phyloP scores from a whole-genome alignment of 2,888 invertebrate species.

The Zygogramma bicolorata region DNA sequence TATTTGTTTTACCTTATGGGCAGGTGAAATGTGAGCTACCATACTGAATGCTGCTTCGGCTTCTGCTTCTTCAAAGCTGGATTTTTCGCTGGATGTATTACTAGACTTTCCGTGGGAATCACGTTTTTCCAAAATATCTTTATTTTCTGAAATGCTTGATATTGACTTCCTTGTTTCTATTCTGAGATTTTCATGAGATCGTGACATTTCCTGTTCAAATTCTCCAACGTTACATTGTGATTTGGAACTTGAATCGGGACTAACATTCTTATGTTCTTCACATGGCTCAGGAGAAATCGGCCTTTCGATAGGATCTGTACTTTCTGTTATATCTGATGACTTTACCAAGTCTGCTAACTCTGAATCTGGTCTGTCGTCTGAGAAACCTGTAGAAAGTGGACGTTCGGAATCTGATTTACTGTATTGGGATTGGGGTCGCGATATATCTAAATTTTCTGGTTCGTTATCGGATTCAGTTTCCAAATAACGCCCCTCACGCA shows the following conservation, averaged over 20 bases:
- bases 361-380: slow-evolving; percentile 63
- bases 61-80: slow-evolving; percentile 68
- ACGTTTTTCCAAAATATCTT: slow-evolving; percentile 58
- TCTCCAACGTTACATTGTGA: slow-evolving; percentile 64
- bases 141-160: slow-evolving; percentile 60
- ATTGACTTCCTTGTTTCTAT: slow-evolving; percentile 57
- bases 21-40: slow-evolving; percentile 67
- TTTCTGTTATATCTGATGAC: slow-evolving; percentile 61
- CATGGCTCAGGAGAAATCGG: slow-evolving; percentile 69
- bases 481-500: slow-evolving; percentile 62
- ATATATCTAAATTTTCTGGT: slow-evolving; percentile 45
- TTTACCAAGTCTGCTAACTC: slow-evolving; percentile 64
- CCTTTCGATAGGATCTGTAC: slow-evolving; percentile 68
- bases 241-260: slow-evolving; percentile 61
- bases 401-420: slow-evolving; percentile 64
- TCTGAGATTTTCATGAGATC: slow-evolving; percentile 53
- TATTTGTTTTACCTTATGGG: slow-evolving; percentile 66
- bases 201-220: slow-evolving; percentile 63
- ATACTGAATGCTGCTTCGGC: slow-evolving; percentile 69
- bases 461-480: slow-evolving; percentile 58
- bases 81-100: slow-evolving; percentile 65
- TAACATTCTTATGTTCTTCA: slow-evolving; percentile 64
- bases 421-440: slow-evolving; percentile 56
- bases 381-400: slow-evolving; percentile 62
- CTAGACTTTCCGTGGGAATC: slow-evolving; percentile 64